A percentile compares a stretch with the other conserved stretches of the same genome.
phyloP scores from a whole-genome alignment of 2,888 invertebrate species.

The Aleiodes testaceus region DNA sequence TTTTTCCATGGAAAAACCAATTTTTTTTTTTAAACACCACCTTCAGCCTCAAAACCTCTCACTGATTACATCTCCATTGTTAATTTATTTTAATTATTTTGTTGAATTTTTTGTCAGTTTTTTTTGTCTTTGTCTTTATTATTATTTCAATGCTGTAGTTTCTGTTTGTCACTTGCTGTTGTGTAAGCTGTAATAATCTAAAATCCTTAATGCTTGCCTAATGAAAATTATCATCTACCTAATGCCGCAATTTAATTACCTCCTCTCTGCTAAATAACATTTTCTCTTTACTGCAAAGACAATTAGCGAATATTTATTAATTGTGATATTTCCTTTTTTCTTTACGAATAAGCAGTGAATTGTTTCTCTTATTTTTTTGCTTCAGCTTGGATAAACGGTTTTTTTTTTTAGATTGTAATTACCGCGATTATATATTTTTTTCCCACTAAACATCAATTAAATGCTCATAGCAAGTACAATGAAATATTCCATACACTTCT shows the following conservation, averaged over 20 bases:
- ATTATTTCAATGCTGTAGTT: background rate
- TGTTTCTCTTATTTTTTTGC: too few relatives aligned
- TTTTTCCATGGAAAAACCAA: background rate
- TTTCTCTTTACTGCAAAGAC: too few relatives aligned
- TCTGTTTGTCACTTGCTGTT: background rate
- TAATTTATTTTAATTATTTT: constrained; percentile 23
- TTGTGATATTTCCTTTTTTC: background rate
- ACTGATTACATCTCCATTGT: constrained; percentile 1
- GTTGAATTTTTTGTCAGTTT: constrained; percentile 7
- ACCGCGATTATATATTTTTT: too few relatives aligned
- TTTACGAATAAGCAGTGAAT: too few relatives aligned
- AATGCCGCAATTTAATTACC: constrained; percentile 9
- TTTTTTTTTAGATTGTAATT: too few relatives aligned
- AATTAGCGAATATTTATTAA: background rate
- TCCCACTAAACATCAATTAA: too few relatives aligned
- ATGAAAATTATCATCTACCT: constrained; percentile 21
- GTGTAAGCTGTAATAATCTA: constrained; percentile 16
- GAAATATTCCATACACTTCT: too few relatives aligned
- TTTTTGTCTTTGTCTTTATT: background rate
- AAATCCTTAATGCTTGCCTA: constrained; percentile 10
- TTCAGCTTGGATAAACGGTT: too few relatives aligned
- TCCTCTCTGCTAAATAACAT: too few relatives aligned
- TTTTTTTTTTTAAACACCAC: constrained; percentile 12
- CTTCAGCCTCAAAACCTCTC: constrained; percentile 33
- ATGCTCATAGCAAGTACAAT: too few relatives aligned